Conservation (phyloP, 2,797 vertebrate genomes). For the Chloroceryle amazona region DNA sequence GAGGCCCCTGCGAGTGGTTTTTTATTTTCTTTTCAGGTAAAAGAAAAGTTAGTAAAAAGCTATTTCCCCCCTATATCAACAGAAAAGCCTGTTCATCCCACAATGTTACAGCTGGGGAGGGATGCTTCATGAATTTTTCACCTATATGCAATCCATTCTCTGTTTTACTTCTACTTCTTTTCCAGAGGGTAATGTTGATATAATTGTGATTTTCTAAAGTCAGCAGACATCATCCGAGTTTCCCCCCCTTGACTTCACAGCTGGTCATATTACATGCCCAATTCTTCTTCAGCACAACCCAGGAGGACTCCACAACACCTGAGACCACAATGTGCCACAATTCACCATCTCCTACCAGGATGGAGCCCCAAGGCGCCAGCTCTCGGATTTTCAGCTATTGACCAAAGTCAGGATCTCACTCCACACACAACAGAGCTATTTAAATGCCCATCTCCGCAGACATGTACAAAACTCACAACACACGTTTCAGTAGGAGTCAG, state of each 20-base stretch:
- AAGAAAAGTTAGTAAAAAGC: not conserved
- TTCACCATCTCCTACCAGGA: rapidly evolving
- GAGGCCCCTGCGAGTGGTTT: not conserved
- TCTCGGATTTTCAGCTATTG: not conserved
- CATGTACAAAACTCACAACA: not conserved
- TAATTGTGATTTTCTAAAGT: not conserved
- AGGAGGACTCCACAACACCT: not conserved
- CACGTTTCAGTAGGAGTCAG: not conserved
- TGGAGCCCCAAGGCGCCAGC: not conserved
- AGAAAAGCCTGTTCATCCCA: not conserved
- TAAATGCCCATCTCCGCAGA: not conserved
- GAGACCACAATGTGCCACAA: rapidly evolving
- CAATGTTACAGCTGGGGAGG: not conserved
- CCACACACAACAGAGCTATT: not conserved
- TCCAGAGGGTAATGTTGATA: not conserved
- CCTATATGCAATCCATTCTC: not conserved
- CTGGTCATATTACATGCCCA: rapidly evolving
- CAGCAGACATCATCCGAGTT: not conserved
- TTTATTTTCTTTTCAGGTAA: not conserved
- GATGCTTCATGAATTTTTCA: not conserved
- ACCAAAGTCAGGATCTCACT: not conserved
- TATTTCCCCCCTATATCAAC: not conserved
- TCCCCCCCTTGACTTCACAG: not conserved
- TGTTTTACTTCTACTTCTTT: not conserved
- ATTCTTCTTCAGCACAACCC: not conserved